Evolutionary conservation across 2,797 vertebrate species (phyloP), one percentile per base, ranked within the genome.

Genomic region (Pempheris klunzingeri): DNA sequence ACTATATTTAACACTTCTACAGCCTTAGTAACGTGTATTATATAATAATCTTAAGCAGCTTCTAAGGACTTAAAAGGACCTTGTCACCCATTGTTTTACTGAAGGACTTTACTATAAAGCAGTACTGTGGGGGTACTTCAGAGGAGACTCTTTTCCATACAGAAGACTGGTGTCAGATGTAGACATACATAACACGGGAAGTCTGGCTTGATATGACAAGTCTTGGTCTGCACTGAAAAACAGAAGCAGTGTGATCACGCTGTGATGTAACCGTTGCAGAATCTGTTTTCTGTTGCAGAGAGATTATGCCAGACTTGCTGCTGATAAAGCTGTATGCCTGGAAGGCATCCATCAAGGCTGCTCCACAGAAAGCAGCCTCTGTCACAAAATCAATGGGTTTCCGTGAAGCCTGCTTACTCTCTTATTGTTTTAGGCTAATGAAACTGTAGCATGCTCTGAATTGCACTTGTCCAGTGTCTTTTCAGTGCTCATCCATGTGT

Each of bases 351-450:
- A 84, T 92, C 91, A 89, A 32, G 58, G 67, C 80, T 17, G 78
- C 85, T 79, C 53, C 74, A 78, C 77, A 49, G 80, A 84, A 84
- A 72, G 80, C 71, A 46, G 61, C 74, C 74, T 60, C 67, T 77
- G 87, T 85, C 90, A 92, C 79, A 80, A 89, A 92, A 92, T 93
- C 89, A 71, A 93, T 93, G 71, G 41, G 32, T 81, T 82, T 88
- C 83, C n/a, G 62, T 78, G 80, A 90, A 83, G 82, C 62, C 82
- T 74, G 80, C 88, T 80, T 57, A 10, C 79, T 78, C 63, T 69
- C 71, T 71, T 46, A 43, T 74, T 74, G 82, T 82, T 91, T 90
- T 87, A 84, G 75, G 82, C 72, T 81, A 88, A 93, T 92, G 73
- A 82, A 86, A 90, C 63, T 18, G 5, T 7, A 52, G 57, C 59